Conservation (phyloP, 2,113 vertebrate species). For the Lipophrys pholis region DNA sequence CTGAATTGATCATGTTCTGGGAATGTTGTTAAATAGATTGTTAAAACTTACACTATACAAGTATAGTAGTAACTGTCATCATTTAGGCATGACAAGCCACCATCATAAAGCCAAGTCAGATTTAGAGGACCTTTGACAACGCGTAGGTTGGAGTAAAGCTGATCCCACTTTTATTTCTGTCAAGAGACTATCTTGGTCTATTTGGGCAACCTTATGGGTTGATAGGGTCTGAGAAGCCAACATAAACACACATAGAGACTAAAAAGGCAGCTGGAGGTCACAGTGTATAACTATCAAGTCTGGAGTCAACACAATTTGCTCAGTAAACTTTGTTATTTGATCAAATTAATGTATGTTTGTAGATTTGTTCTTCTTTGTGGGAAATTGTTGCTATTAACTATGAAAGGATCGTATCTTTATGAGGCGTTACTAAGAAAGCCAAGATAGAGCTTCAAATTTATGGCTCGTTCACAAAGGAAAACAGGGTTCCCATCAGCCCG, state of each 20-base stretch:
- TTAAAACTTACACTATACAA: not conserved
- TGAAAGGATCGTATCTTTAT: slow-evolving; percentile 14
- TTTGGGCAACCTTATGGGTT: slow-evolving; percentile 61
- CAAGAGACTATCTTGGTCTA: slow-evolving; percentile 46
- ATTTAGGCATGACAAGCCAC: slow-evolving; percentile 4
- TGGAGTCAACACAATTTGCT: slow-evolving; percentile 39
- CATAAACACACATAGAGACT: slow-evolving; percentile 59
- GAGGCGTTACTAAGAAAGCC: slow-evolving; percentile 19
- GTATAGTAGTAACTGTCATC: not conserved
- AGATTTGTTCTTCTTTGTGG: slow-evolving; percentile 9
- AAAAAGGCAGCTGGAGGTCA: slow-evolving; percentile 52
- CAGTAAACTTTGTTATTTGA: slow-evolving; percentile 31
- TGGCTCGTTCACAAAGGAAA: slow-evolving; percentile 31
- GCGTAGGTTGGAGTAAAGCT: slow-evolving; percentile 9
- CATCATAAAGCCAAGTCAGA: too few species aligned
- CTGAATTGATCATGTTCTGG: slow-evolving; percentile 3
- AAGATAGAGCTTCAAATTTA: slow-evolving; percentile 30
- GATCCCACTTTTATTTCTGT: slow-evolving; percentile 51
- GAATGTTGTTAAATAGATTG: slow-evolving; percentile 11
- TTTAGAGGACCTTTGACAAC: too few species aligned
- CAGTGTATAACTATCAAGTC: slow-evolving; percentile 44
- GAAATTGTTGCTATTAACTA: not conserved
- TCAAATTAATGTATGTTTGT: slow-evolving; percentile 7
- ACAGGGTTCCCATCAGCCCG: slow-evolving; percentile 19
- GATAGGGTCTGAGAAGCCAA: slow-evolving; percentile 59